Evolutionary conservation across 2,888 invertebrate species (phyloP).

Genomic region (Phymatocera aterrima): DNA sequence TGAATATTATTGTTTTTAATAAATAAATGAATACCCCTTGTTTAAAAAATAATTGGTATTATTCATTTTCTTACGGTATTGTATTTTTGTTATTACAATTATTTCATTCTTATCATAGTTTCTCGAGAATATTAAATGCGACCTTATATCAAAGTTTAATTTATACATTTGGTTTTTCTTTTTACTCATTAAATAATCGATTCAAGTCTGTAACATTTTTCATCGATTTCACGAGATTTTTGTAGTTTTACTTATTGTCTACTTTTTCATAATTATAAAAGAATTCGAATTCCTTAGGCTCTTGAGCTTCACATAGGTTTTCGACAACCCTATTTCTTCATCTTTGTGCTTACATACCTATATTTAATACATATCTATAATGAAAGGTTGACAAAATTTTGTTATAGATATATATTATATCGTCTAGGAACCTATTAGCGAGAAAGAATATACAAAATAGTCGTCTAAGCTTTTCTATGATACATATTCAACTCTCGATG

Average conservation of each 20-base stretch:
- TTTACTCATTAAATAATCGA: not conserved
- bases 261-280: not conserved
- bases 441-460: no score
- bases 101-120: constrained; percentile 14
- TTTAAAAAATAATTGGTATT: constrained; percentile 35
- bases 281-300: not conserved
- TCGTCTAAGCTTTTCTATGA: no score
- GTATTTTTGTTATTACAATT: constrained; percentile 21
- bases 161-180: constrained; percentile 2
- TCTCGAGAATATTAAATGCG: constrained; percentile 2
- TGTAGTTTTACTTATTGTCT: not conserved
- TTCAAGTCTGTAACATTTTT: constrained; percentile 15
- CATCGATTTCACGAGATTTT: not conserved
- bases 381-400: no score
- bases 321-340: no score
- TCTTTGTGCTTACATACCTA: no score
- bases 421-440: no score
- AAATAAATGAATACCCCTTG: constrained; percentile 38
- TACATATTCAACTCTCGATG: no score
- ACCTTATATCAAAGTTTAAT: not conserved
- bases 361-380: no score
- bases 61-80: constrained; percentile 16
- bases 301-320: no score
- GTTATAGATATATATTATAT: no score
- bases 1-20: constrained; percentile 43